A percentile compares a stretch with the other conserved stretches of the same genome.
Conservation (phyloP, 35 echinoderm and acorn worm genomes). For the Apostichopus parvimensis region DNA sequence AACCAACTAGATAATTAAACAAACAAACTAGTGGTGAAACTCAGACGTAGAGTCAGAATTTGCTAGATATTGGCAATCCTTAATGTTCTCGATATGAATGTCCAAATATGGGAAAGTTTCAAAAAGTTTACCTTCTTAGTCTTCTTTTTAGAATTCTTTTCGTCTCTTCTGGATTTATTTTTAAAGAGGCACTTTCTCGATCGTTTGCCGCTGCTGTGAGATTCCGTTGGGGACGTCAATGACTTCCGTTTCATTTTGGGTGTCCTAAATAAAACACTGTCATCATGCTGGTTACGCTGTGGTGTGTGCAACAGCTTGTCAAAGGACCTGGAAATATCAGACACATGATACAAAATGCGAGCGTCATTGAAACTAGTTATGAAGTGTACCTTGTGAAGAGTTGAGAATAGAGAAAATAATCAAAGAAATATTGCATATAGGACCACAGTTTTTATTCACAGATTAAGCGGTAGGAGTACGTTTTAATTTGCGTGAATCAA, state of each 20-base stretch:
- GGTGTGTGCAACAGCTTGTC: background rate
- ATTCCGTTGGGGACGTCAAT: background rate
- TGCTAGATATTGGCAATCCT: too few relatives aligned
- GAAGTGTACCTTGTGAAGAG: too few relatives aligned
- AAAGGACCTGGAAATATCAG: background rate
- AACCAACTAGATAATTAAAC: too few relatives aligned
- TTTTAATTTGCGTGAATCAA: too few relatives aligned
- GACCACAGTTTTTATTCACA: too few relatives aligned
- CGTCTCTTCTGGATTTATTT: background rate
- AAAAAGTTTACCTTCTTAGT: background rate
- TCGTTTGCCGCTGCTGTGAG: background rate
- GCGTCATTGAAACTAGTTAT: too few relatives aligned
- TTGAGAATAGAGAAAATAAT: too few relatives aligned
- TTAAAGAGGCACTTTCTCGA: slow-evolving; percentile 35
- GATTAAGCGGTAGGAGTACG: too few relatives aligned
- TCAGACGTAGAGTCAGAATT: too few relatives aligned
- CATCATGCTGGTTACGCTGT: background rate
- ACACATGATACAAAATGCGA: background rate
- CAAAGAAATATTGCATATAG: too few relatives aligned
- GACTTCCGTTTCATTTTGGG: background rate
- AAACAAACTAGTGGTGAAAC: too few relatives aligned
- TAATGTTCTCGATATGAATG: too few relatives aligned
- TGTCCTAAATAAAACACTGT: background rate
- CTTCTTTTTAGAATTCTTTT: background rate
- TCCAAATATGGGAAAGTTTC: background rate